Evolutionary conservation across 2,113 vertebrate genomes (phyloP).

Genomic region (Orientallactaga bullata): DNA sequence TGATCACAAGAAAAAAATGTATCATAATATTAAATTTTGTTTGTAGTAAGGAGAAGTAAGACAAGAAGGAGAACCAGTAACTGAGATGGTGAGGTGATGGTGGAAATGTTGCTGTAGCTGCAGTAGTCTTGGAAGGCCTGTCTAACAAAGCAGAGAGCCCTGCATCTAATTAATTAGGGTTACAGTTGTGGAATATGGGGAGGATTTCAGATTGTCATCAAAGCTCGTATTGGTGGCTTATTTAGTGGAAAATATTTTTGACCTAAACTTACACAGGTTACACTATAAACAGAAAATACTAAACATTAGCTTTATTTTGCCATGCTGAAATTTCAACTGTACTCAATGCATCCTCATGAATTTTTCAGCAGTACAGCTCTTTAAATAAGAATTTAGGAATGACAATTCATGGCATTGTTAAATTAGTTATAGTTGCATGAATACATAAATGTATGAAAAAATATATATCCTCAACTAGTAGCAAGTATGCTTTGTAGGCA

Average conservation of each 20-base stretch:
- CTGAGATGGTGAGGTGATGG: rapidly evolving
- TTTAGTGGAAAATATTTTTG: background rate
- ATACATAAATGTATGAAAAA: too few relatives aligned
- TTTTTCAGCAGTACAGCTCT: background rate
- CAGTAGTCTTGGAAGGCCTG: background rate
- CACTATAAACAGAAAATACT: background rate
- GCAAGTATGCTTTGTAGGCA: background rate
- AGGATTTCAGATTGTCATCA: background rate
- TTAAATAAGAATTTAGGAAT: background rate
- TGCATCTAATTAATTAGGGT: too few relatives aligned
- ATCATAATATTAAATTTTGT: background rate
- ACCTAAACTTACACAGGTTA: background rate
- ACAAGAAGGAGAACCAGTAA: background rate
- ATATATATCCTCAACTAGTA: background rate
- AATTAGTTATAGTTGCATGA: background rate
- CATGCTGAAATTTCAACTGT: conserved; percentile 9
- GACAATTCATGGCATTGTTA: background rate
- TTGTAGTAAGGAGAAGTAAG: background rate
- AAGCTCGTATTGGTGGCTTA: background rate
- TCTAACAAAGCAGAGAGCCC: background rate
- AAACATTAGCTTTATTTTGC: background rate
- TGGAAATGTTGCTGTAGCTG: background rate
- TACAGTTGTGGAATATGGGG: background rate
- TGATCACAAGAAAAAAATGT: background rate
- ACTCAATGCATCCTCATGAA: background rate